Percentiles rank a stretch among this genome's conserved stretches.
phyloP scores from a whole-genome alignment of 2,113 vertebrate genomes.

The Crotalus horridus region DNA sequence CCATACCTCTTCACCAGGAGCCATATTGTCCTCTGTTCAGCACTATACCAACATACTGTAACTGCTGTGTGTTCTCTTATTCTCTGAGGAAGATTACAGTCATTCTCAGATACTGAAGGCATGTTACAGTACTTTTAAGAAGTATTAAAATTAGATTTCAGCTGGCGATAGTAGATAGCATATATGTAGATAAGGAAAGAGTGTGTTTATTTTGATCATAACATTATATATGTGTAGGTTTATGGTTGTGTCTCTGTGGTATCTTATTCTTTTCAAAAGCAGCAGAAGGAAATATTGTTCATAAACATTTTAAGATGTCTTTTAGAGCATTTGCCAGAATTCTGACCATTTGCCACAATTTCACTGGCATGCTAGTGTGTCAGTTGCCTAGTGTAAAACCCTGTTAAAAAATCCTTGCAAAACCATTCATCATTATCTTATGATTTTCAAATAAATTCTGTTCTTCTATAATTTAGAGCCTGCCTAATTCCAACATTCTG shows the following conservation, averaged over 20 bases:
- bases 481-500: not conserved
- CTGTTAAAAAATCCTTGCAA: not conserved
- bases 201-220: not conserved
- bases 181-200: not conserved
- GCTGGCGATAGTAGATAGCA: not conserved
- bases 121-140: not conserved
- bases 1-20: not conserved
- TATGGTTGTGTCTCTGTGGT: not conserved
- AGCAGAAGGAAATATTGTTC: not conserved
- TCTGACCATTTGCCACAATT: not conserved
- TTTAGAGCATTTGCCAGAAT: not conserved
- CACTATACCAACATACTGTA: not conserved
- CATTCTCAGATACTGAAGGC: not conserved
- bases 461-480: not conserved
- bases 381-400: not conserved
- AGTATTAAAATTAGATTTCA: not conserved
- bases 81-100: not conserved
- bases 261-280: not conserved
- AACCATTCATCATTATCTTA: not conserved
- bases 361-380: not conserved
- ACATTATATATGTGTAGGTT: not conserved
- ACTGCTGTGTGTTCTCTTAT: not conserved
- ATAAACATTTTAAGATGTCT: not conserved
- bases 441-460: not conserved
- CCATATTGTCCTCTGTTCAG: slow-evolving; percentile 1